A percentile compares a stretch with the other conserved stretches of the same genome.
Conservation (phyloP, 2,797 vertebrate genomes). For the Champsocephalus esox region DNA sequence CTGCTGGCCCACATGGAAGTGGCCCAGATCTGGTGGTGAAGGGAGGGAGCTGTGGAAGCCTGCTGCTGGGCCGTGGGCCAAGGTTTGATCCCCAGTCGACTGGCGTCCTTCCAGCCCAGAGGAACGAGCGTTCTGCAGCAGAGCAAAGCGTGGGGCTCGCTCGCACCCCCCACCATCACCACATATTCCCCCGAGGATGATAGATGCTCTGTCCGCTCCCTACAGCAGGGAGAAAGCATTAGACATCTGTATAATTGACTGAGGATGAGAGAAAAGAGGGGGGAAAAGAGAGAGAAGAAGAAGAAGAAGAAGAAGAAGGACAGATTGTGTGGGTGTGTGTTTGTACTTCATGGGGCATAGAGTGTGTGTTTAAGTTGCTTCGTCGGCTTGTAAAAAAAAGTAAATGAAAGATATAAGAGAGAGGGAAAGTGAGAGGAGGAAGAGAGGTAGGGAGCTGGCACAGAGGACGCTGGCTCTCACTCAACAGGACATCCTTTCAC, state of each 20-base stretch:
- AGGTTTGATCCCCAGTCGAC: slow-evolving; percentile 76
- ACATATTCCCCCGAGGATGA: slow-evolving; percentile 71
- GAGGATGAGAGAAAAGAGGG: slow-evolving; percentile 73
- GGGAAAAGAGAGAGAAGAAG: slow-evolving; percentile 39
- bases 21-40: slow-evolving; percentile 78
- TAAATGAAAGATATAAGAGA: slow-evolving; percentile 52
- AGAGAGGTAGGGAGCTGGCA: slow-evolving; percentile 69
- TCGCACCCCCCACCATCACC: slow-evolving; percentile 44
- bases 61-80: slow-evolving; percentile 76
- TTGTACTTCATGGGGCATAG: slow-evolving; percentile 52
- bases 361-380: slow-evolving; percentile 56
- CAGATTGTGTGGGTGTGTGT: slow-evolving; percentile 66
- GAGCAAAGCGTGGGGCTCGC: slow-evolving; percentile 65
- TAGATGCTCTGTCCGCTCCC: slow-evolving; percentile 80
- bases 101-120: slow-evolving; percentile 81
- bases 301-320: slow-evolving; percentile 38
- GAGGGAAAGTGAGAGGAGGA: slow-evolving; percentile 27
- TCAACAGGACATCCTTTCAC: slow-evolving; percentile 81
- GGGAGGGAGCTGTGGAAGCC: slow-evolving; percentile 72
- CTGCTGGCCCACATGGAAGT: slow-evolving; percentile 81
- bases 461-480: slow-evolving; percentile 73
- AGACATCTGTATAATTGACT: slow-evolving; percentile 86
- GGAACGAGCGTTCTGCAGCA: slow-evolving; percentile 72
- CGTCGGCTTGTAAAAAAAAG: slow-evolving; percentile 26
- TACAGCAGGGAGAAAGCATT: slow-evolving; percentile 76